A percentile compares a stretch with the other conserved stretches of the same genome.
Evolutionary conservation across 1,140 invertebrate species (phyloP).

Genomic region (Parapsyche elsis): DNA sequence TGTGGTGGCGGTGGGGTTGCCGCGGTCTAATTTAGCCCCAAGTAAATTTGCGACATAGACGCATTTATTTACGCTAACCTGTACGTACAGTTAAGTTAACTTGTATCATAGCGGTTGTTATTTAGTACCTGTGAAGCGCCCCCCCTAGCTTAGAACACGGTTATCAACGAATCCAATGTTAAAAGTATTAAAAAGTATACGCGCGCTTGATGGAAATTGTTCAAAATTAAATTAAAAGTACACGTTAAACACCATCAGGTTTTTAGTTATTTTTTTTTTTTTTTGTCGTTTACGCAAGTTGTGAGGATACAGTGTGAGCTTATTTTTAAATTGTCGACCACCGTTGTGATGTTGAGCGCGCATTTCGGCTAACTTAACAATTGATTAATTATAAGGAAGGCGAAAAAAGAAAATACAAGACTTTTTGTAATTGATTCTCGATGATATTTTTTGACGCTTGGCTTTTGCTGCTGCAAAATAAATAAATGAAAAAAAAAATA

Average conservation of each 20-base stretch:
- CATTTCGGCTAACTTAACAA: conserved; percentile 1
- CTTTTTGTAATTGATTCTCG: conserved; percentile 23
- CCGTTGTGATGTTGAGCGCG: conserved; percentile 22
- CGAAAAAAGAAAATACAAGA: conserved; percentile 17
- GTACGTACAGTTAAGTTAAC: background rate
- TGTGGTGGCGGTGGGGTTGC: too few species aligned
- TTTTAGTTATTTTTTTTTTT: background rate
- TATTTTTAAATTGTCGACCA: conserved; percentile 23
- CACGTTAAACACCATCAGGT: background rate
- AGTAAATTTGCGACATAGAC: background rate
- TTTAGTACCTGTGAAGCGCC: background rate
- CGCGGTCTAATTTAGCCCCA: too few species aligned
- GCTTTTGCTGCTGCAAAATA: conserved; percentile 37
- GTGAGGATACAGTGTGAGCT: conserved; percentile 22
- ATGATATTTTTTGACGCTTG: conserved; percentile 44
- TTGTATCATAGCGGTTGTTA: background rate
- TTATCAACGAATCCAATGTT: background rate
- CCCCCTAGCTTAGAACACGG: background rate
- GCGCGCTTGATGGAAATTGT: background rate
- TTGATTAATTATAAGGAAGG: conserved; percentile 23
- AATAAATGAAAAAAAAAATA: background rate
- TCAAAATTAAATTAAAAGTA: background rate
- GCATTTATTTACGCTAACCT: background rate
- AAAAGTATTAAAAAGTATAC: background rate
- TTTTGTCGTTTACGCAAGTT: conserved; percentile 22